These are phyloP conservation scores for Melanaphis sacchari DNA, from an alignment of 1,140 invertebrate genomes.

Conservation along the genomic window DNA sequence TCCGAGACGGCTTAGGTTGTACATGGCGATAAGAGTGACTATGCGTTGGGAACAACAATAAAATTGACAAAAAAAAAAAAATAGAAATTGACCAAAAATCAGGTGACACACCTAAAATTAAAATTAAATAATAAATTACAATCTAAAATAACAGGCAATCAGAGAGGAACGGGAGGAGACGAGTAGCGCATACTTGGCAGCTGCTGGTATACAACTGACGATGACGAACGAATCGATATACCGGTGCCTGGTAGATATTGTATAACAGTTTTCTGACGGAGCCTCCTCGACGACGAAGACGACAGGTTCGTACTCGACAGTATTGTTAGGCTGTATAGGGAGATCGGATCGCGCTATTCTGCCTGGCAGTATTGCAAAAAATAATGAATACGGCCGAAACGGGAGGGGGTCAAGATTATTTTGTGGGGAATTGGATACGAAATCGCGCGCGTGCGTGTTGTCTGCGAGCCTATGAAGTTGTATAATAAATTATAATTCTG, in stretches of 20 bases:
- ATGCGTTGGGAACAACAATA: not conserved
- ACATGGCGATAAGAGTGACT: not conserved
- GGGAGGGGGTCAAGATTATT: not conserved
- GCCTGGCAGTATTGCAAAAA: constrained; percentile 35
- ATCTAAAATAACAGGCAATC: not conserved
- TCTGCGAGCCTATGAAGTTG: not conserved
- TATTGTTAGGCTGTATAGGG: not conserved
- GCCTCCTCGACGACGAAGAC: not conserved
- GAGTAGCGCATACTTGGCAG: not conserved
- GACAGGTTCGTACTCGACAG: not conserved
- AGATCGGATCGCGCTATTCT: not conserved
- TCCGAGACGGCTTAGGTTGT: constrained; percentile 33
- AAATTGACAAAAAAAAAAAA: not conserved
- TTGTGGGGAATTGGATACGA: constrained; percentile 30
- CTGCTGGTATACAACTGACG: not conserved
- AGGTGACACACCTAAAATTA: not conserved
- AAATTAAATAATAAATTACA: not conserved
- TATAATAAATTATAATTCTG: not conserved
- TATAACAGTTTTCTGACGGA: not conserved
- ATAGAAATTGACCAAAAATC: not conserved
- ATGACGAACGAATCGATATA: not conserved
- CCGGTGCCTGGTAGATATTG: not conserved
- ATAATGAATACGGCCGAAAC: not conserved
- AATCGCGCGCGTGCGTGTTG: constrained; percentile 39
- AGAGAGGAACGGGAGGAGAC: not conserved